These are phyloP conservation scores for Ormia ochracea DNA, from an alignment of 2,888 invertebrate genomes.

Conservation along the genomic window DNA sequence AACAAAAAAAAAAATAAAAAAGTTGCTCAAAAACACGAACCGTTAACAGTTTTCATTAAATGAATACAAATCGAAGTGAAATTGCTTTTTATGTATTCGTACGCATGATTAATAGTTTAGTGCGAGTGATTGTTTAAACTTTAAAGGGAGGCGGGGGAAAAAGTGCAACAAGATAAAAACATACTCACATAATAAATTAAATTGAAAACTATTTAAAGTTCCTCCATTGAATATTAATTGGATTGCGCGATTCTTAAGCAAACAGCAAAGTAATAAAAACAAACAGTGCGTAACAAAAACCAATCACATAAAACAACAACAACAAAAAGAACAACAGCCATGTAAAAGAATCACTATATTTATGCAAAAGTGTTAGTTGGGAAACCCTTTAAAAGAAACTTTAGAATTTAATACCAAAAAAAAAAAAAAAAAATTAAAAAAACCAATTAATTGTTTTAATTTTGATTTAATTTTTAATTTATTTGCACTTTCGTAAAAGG, in stretches of 20 bases:
- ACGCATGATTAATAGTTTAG: neutral
- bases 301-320: neutral
- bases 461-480: neutral
- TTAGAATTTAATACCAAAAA: neutral
- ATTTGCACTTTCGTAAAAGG: neutral
- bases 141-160: neutral
- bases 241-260: constrained; percentile 9
- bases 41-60: constrained; percentile 8
- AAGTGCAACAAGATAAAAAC: neutral
- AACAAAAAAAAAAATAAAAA: too few relatives aligned
- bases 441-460: neutral
- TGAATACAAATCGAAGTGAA: constrained; percentile 56
- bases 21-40: neutral
- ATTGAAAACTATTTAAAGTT: constrained; percentile 38
- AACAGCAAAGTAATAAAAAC: neutral
- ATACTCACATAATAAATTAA: neutral
- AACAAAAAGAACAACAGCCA: neutral
- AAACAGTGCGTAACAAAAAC: constrained; percentile 12
- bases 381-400: constrained; percentile 20
- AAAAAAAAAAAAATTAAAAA: neutral
- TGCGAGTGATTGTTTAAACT: neutral
- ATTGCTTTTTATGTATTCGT: constrained; percentile 30
- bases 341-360: neutral
- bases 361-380: neutral
- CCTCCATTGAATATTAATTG: constrained; percentile 54